Evolutionary conservation across 2,888 invertebrate genomes (phyloP).

Genomic region (Liodrosophila aerea): DNA sequence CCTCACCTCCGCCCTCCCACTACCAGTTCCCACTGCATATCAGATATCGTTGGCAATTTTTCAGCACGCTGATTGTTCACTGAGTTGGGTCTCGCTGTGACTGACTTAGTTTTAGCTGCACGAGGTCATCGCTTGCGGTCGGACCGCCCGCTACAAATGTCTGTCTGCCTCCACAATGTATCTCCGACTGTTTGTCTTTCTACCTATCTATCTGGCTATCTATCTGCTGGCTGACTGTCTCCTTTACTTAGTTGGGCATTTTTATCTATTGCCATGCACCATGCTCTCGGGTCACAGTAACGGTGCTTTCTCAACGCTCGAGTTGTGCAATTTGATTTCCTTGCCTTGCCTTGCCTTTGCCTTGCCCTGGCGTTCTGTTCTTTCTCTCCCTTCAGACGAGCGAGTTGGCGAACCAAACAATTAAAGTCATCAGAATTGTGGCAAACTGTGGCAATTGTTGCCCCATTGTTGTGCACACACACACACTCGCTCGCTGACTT

Average conservation of each 20-base stretch:
- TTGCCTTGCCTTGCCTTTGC: conserved; percentile 13
- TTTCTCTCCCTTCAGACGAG: neutral
- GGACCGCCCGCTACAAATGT: conserved; percentile 44
- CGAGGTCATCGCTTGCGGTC: conserved; percentile 73
- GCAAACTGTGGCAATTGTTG: conserved; percentile 52
- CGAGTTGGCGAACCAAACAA: conserved; percentile 56
- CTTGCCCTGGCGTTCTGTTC: neutral
- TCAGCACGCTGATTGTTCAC: conserved; percentile 57
- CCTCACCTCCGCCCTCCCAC: neutral
- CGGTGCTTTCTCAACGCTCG: conserved; percentile 74
- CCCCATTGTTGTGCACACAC: conserved; percentile 35
- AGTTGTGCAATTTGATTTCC: conserved; percentile 72
- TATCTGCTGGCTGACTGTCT: conserved; percentile 48
- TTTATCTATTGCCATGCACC: conserved; percentile 68
- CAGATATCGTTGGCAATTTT: conserved; percentile 52
- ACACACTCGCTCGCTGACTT: conserved; percentile 46
- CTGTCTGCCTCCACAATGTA: conserved; percentile 19
- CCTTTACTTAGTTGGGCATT: conserved; percentile 48
- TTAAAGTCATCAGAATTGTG: conserved; percentile 67
- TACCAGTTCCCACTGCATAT: neutral
- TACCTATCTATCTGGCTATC: conserved; percentile 27
- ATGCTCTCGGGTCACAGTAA: conserved; percentile 75
- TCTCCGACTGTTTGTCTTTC: conserved; percentile 7
- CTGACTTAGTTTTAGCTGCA: conserved; percentile 71
- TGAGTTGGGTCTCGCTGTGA: conserved; percentile 13